Percentiles rank a stretch among this genome's conserved stretches.
phyloP scores from a whole-genome alignment of 2,797 vertebrate species.

The Agapornis canus region DNA sequence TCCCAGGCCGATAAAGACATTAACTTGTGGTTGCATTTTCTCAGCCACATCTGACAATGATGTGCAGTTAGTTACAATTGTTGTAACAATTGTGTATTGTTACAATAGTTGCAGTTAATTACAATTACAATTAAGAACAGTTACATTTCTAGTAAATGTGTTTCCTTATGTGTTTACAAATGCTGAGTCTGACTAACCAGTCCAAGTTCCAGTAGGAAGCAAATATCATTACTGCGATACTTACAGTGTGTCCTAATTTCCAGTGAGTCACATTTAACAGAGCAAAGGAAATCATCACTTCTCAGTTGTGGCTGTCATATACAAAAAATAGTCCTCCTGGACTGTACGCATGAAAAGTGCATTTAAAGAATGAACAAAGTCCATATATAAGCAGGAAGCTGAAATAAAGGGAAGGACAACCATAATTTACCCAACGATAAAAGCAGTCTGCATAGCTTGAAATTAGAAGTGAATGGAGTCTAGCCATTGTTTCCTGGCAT shows the following conservation, averaged over 20 bases:
- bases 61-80: background rate
- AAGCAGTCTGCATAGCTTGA: background rate
- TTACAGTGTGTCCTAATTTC: background rate
- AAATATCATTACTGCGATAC: rapidly evolving
- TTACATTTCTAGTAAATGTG: background rate
- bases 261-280: background rate
- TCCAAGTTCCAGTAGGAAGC: background rate
- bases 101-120: too few species aligned
- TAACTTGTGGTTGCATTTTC: background rate
- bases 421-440: background rate
- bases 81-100: too few species aligned
- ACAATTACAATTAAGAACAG: background rate
- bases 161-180: background rate
- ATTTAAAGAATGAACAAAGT: background rate
- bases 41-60: background rate
- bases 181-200: background rate
- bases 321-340: background rate
- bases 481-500: background rate
- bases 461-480: background rate
- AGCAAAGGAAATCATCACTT: background rate
- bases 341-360: background rate
- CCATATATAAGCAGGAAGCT: background rate
- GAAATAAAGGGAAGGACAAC: background rate
- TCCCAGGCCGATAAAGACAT: background rate
- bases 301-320: background rate